Conservation (phyloP, 2,113 vertebrate genomes). For the Nymphicus hollandicus region DNA sequence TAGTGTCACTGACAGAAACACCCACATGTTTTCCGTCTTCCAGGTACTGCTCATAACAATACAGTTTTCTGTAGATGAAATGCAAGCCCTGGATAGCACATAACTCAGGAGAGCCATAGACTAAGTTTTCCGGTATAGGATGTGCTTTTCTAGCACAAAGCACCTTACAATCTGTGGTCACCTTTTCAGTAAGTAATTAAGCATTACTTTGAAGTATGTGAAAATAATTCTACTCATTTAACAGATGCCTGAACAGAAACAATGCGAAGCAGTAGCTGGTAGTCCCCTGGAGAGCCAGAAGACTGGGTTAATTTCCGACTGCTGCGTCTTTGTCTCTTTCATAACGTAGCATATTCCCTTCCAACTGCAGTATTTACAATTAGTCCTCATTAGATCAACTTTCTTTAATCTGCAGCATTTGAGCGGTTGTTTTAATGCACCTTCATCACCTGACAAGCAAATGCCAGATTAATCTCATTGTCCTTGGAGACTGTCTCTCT, state of each 20-base stretch:
- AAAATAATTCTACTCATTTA: slow-evolving; percentile 23
- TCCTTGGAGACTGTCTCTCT: not conserved
- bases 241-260: not conserved
- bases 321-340: not conserved
- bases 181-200: slow-evolving; percentile 11
- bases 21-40: not conserved
- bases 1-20: not conserved
- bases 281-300: not conserved
- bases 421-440: not conserved
- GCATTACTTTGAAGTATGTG: not conserved
- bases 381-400: not conserved
- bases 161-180: not conserved
- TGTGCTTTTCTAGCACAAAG: not conserved
- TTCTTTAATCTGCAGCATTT: not conserved
- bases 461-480: not conserved
- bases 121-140: not conserved
- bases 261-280: not conserved
- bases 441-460: not conserved
- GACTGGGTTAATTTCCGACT: not conserved
- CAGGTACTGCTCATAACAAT: not conserved
- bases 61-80: not conserved
- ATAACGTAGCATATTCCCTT: not conserved
- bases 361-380: not conserved
- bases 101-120: not conserved
- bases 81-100: not conserved